Percentiles rank a stretch among this genome's conserved stretches.
Conservation (phyloP, 1,140 invertebrate species). For the Polyergus mexicanus region DNA sequence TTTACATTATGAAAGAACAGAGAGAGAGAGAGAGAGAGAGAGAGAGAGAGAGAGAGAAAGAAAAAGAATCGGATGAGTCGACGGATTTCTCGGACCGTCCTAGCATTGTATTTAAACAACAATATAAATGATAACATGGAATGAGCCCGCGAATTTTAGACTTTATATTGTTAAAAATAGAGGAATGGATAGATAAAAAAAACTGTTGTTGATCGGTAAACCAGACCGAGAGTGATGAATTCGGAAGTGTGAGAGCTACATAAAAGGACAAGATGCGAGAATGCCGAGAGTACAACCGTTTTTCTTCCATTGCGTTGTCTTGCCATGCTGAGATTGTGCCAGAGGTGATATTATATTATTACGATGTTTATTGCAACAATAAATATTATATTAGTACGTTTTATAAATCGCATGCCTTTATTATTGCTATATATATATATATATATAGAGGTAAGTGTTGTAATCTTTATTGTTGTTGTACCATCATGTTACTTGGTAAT, state of each 20-base stretch:
- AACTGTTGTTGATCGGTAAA: slow-evolving; percentile 19
- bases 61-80: not conserved
- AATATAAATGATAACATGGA: slow-evolving; percentile 65
- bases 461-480: slow-evolving; percentile 6
- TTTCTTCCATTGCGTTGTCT: slow-evolving; percentile 84
- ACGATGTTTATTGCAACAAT: slow-evolving; percentile 87
- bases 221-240: slow-evolving; percentile 1
- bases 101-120: slow-evolving; percentile 72
- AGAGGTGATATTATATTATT: slow-evolving; percentile 88
- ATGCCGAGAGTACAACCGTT: slow-evolving; percentile 69
- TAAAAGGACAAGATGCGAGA: slow-evolving; percentile 58
- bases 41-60: no score
- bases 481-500: no score
- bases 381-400: slow-evolving; percentile 88
- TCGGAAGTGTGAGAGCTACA: not conserved
- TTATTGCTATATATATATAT: not conserved
- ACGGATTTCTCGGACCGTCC: slow-evolving; percentile 31
- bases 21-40: no score
- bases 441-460: not conserved
- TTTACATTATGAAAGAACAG: slow-evolving; percentile 64
- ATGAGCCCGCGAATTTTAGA: slow-evolving; percentile 43
- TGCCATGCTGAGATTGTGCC: slow-evolving; percentile 87
- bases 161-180: slow-evolving; percentile 63
- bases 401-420: slow-evolving; percentile 82
- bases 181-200: slow-evolving; percentile 39